Percentiles rank a stretch among this genome's conserved stretches.
Conservation (phyloP, 2,888 invertebrate species). For the Cephus runcator region DNA sequence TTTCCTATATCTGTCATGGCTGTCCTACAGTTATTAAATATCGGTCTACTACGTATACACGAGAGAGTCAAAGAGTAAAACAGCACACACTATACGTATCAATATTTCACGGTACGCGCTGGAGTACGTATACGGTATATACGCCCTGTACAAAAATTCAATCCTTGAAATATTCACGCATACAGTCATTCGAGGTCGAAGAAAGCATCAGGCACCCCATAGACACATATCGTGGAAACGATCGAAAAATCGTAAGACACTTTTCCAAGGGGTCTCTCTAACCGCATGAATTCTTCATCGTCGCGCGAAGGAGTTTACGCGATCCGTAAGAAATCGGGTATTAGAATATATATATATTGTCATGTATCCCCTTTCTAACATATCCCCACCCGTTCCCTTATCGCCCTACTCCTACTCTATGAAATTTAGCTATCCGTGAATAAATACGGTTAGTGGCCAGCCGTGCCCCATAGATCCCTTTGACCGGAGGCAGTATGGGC, state of each 20-base stretch:
- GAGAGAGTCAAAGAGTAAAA: neutral
- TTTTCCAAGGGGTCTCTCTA: neutral
- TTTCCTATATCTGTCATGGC: slow-evolving; percentile 37
- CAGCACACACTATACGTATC: neutral
- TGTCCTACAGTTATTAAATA: slow-evolving; percentile 33
- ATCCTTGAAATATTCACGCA: neutral
- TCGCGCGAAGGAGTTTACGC: neutral
- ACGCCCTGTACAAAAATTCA: neutral
- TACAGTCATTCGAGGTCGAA: neutral
- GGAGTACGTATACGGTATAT: neutral
- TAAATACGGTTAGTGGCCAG: slow-evolving; percentile 63
- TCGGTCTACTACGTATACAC: slow-evolving; percentile 6
- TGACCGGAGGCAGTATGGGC: slow-evolving; percentile 52
- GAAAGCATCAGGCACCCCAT: neutral
- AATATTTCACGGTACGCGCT: neutral
- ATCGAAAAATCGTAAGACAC: neutral
- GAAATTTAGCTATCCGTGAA: slow-evolving; percentile 60
- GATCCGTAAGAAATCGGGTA: neutral
- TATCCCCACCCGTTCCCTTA: neutral
- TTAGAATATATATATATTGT: neutral
- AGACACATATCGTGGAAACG: too few species aligned
- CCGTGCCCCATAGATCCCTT: slow-evolving; percentile 57
- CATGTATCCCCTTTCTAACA: neutral
- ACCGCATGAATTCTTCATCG: neutral
- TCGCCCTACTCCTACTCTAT: neutral